Percentiles rank a stretch among this genome's conserved stretches.
Conservation (phyloP, 2,888 invertebrate species). For the Eilema depressum region DNA sequence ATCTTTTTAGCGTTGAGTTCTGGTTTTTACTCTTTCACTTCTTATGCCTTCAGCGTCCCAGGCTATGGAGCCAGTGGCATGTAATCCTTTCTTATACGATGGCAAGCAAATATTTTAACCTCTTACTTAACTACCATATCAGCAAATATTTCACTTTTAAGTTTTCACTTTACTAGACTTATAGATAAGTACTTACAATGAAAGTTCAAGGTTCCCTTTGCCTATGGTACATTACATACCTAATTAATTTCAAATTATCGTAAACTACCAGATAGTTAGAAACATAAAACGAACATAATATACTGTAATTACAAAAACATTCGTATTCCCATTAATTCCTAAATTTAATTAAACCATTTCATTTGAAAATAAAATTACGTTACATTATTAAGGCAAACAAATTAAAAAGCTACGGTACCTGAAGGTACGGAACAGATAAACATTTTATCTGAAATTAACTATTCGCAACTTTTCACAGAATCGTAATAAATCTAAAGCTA, state of each 20-base stretch:
- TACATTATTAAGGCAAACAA: conserved; percentile 32
- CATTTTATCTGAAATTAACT: conserved; percentile 29
- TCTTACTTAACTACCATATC: no score
- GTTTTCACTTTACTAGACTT: no score
- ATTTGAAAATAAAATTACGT: conserved; percentile 15
- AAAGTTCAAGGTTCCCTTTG: background rate
- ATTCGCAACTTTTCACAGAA: conserved; percentile 30
- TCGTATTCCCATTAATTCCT: background rate
- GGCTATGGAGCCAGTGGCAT: no score
- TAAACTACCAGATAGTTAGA: background rate
- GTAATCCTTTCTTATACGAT: no score
- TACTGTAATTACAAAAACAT: background rate
- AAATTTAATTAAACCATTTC: conserved; percentile 15
- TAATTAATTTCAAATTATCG: background rate
- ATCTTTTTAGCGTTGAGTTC: no score
- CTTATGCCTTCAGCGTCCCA: no score
- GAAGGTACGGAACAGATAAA: conserved; percentile 14
- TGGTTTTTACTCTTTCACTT: no score
- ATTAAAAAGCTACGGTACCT: conserved; percentile 43
- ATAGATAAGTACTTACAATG: background rate
- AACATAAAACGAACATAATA: background rate
- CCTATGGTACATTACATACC: no score
- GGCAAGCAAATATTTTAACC: no score
- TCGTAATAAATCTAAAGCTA: conserved; percentile 44
- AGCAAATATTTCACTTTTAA: no score